A percentile compares a stretch with the other conserved stretches of the same genome.
These are phyloP conservation scores for Margaritifera margaritifera DNA, from an alignment of 2,888 invertebrate species.

Conservation along the genomic window DNA sequence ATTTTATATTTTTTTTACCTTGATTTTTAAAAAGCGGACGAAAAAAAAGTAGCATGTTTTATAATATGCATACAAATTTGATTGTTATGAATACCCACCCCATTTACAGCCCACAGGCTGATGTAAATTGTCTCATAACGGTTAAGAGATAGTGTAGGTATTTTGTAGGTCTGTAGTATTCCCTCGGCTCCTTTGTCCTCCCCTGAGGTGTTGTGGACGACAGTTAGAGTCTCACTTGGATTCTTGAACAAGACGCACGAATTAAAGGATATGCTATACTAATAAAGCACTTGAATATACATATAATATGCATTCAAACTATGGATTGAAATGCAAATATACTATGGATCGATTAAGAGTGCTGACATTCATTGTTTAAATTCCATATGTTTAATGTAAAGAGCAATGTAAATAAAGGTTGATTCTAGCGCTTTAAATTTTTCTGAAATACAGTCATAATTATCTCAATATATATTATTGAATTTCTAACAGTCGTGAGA, in stretches of 20 bases:
- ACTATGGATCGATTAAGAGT: too few relatives aligned
- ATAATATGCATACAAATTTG: neutral
- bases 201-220: constrained; percentile 16
- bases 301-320: too few relatives aligned
- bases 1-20: too few relatives aligned
- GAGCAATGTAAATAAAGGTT: too few relatives aligned
- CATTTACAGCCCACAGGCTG: constrained; percentile 31
- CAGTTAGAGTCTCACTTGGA: constrained; percentile 7
- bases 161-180: constrained; percentile 16
- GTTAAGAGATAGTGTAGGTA: constrained; percentile 16
- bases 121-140: constrained; percentile 18
- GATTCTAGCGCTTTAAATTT: too few relatives aligned
- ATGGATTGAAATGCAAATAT: too few relatives aligned
- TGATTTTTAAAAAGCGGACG: too few relatives aligned
- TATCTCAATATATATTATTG: too few relatives aligned
- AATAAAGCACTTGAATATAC: neutral
- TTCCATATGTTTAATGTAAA: too few relatives aligned
- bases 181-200: constrained; percentile 21
- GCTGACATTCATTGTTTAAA: too few relatives aligned
- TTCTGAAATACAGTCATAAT: too few relatives aligned
- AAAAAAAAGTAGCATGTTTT: neutral
- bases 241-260: constrained; percentile 8
- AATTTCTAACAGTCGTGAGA: too few relatives aligned
- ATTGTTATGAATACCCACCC: constrained; percentile 12
- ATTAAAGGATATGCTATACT: neutral